Conservation (phyloP, 2,797 vertebrate species). For the Nyctibius grandis region DNA sequence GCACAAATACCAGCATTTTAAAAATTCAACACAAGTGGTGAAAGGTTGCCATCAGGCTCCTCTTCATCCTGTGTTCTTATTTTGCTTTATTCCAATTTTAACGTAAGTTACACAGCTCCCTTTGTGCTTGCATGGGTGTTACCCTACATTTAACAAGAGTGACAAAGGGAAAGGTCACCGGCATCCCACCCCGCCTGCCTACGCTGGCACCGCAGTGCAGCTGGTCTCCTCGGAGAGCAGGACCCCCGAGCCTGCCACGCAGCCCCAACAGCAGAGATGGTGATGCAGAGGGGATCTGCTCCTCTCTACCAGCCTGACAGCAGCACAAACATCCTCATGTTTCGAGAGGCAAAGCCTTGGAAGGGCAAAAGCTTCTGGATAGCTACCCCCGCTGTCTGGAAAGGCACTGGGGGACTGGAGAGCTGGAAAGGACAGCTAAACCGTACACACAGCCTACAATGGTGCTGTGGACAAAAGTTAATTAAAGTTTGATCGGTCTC, state of each 20-base stretch:
- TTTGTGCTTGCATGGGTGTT: background rate
- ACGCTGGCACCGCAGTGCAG: background rate
- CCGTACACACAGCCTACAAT: background rate
- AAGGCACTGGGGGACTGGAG: background rate
- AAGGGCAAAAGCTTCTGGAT: slow-evolving; percentile 3
- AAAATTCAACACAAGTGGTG: background rate
- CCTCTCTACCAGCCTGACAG: background rate
- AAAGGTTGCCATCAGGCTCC: background rate
- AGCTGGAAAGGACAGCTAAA: slow-evolving; percentile 20
- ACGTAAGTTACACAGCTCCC: background rate
- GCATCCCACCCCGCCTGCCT: background rate
- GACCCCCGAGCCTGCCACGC: background rate
- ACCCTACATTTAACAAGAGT: background rate
- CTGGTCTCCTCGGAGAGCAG: background rate
- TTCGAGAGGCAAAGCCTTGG: background rate
- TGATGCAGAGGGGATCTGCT: slow-evolving; percentile 17
- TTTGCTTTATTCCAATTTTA: background rate
- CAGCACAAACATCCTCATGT: background rate
- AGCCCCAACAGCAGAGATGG: background rate
- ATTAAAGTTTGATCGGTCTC: slow-evolving; percentile 61
- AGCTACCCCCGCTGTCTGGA: background rate
- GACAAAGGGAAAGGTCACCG: background rate
- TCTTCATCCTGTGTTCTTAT: background rate
- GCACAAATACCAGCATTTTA: background rate
- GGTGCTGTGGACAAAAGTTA: slow-evolving; percentile 21